Conservation (phyloP, 2,797 vertebrate genomes). For the Avahi laniger region DNA sequence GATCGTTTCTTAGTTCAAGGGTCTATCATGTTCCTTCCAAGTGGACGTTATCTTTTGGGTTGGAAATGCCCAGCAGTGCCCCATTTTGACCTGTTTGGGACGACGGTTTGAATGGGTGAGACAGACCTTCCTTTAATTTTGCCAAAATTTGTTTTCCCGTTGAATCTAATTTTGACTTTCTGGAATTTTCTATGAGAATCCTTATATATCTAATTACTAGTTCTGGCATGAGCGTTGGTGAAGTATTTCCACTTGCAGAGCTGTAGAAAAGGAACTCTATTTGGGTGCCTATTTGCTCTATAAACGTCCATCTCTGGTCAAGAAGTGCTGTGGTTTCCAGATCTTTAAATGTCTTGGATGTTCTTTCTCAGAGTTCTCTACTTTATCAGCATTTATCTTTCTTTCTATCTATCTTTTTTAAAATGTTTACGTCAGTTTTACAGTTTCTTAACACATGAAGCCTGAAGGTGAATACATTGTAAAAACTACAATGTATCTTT, state of each 20-base stretch:
- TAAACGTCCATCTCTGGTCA: background rate
- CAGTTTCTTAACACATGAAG: background rate
- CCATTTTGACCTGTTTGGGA: no score
- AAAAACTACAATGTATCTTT: background rate
- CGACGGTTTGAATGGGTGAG: background rate
- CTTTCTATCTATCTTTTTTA: no score
- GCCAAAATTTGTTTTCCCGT: background rate
- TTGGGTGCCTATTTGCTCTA: background rate
- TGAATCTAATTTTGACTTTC: background rate
- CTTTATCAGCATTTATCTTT: no score
- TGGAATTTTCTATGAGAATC: background rate
- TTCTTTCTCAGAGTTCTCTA: background rate
- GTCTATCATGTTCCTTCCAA: background rate
- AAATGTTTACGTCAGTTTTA: background rate
- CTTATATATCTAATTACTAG: background rate
- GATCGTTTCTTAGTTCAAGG: background rate
- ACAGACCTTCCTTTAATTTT: background rate
- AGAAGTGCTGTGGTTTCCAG: no score
- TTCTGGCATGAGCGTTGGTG: background rate
- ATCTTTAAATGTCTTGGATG: background rate
- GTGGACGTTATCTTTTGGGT: background rate
- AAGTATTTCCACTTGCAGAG: background rate
- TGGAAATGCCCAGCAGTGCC: no score
- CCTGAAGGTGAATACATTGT: background rate
- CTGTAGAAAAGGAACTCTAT: background rate